A percentile compares a stretch with the other conserved stretches of the same genome.
phyloP scores from a whole-genome alignment of 2,888 invertebrate species.

The Eristalinus aeneus region DNA sequence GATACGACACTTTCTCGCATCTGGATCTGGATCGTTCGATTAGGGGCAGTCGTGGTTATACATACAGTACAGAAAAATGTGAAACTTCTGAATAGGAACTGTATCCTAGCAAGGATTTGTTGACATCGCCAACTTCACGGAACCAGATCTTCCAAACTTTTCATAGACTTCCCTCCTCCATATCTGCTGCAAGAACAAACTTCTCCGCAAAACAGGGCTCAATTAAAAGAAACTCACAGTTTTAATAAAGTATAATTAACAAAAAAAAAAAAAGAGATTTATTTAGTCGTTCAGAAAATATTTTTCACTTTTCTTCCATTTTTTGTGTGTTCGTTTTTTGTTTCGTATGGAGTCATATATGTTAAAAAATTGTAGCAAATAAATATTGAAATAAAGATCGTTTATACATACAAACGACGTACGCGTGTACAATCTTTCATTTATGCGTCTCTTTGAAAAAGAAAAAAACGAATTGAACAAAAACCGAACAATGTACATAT shows the following conservation, averaged over 20 bases:
- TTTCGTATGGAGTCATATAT: neutral
- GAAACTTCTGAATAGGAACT: too few species aligned
- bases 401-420: constrained; percentile 9
- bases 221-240: too few species aligned
- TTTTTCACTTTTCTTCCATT: constrained; percentile 33
- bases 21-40: too few species aligned
- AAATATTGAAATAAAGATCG: constrained; percentile 25
- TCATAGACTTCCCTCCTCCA: too few species aligned
- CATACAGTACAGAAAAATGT: too few species aligned
- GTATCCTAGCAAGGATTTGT: too few species aligned
- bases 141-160: too few species aligned
- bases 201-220: neutral
- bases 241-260: constrained; percentile 17
- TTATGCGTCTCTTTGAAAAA: constrained; percentile 8
- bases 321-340: neutral
- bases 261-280: constrained; percentile 44
- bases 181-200: too few species aligned
- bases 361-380: constrained; percentile 40
- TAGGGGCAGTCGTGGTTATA: too few species aligned
- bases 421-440: neutral
- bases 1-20: too few species aligned
- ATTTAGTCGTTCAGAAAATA: constrained; percentile 55
- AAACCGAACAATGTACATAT: constrained; percentile 6
- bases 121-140: too few species aligned
- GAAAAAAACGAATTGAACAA: too few species aligned